phyloP scores from a whole-genome alignment of 2,888 invertebrate genomes.

The Kryphioiulus occultus region DNA sequence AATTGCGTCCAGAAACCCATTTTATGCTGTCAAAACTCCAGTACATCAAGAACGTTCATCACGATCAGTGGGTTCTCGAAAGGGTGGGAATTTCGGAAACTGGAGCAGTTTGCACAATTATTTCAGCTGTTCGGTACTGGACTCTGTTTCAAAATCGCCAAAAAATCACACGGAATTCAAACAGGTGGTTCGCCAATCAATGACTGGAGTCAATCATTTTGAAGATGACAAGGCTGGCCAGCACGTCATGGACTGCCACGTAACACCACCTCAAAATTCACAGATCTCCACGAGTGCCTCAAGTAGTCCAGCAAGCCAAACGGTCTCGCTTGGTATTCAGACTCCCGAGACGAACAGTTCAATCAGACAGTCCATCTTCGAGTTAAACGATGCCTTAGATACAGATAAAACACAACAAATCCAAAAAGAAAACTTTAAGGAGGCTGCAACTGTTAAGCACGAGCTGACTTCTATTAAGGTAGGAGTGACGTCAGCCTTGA shows the following conservation, averaged over 20 bases:
- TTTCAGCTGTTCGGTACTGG: not conserved
- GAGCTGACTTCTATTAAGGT: not conserved
- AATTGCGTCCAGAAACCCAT: not conserved
- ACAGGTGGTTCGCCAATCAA: not conserved
- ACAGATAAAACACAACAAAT: not conserved
- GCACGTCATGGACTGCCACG: not conserved
- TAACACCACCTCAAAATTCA: not conserved
- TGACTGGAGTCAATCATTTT: not conserved
- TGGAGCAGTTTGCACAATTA: not conserved
- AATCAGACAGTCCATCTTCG: not conserved
- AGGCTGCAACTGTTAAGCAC: not conserved
- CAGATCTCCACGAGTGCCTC: not conserved
- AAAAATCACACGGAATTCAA: constrained; percentile 32
- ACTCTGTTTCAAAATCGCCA: not conserved
- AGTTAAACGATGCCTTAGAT: not conserved
- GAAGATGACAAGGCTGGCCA: not conserved
- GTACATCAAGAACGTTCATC: not conserved
- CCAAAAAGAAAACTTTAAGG: not conserved
- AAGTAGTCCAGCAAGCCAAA: not conserved
- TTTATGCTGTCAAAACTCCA: not conserved
- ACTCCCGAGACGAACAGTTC: not conserved
- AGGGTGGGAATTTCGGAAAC: not conserved
- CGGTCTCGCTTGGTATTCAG: not conserved
- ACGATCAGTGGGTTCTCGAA: not conserved
- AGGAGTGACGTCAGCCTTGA: not conserved